Evolutionary conservation across 2,888 invertebrate species (phyloP), one percentile per base, ranked within the genome.

Genomic region (Phlogophora meticulosa): DNA sequence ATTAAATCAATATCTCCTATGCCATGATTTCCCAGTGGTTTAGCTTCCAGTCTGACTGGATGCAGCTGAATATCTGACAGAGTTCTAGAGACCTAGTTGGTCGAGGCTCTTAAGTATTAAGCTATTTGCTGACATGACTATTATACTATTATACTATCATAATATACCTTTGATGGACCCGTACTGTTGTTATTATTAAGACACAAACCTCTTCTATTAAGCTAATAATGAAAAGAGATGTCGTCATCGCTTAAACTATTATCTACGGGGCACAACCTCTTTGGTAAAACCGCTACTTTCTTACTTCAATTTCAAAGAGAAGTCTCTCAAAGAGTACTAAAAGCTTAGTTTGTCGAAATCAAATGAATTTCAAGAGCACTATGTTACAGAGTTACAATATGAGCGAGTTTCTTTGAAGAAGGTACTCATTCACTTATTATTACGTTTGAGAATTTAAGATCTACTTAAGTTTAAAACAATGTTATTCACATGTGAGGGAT

Each of bases 281-380:
- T 78, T 75, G 59, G 55, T 62, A 60, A 72, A 78, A 58, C 75
- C 60, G 74, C 74, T 59, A 73, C 40, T 62, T 73, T 62, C 68
- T 61, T 52, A 45, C 48, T 80, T 43, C 17, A 59, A 17, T 69
- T 46, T 52, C 81, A 77, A 80, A 80, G 67, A 58, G 32, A 67
- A 79, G 42, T 63, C 42, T 60, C 78, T 52, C 20, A 34, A 38
- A n/a, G 32, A 65, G 58, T 52, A 56, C 67, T 80, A 61, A 78
- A 66, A 58, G 63, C 69, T 78, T 55, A 75, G 69, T 64, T 77
- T 52, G 57, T 48, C 11, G 20, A 62, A 80, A 76, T 77, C 61
- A 62, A 77, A 77, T 69, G 43, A 62, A 68, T 73, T 68, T 76
- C 9, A 62, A 76, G 59, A 72, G 62, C 34, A 57, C 53, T 57